These are phyloP conservation scores for Falco concolor DNA, from an alignment of 2,797 vertebrate species.

Conservation along the genomic window DNA sequence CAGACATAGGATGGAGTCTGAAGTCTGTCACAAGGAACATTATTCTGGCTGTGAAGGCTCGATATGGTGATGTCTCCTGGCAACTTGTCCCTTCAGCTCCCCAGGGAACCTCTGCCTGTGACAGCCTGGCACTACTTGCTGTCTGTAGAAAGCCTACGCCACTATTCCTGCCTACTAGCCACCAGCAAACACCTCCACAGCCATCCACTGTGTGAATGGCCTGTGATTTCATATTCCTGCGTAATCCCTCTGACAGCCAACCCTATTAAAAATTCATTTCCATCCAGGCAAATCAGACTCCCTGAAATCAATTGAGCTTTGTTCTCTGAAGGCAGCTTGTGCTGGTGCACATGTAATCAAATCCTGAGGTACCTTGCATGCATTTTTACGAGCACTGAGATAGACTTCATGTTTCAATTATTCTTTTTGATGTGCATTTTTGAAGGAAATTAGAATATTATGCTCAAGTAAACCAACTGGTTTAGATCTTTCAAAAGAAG, in stretches of 20 bases:
- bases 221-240: not conserved
- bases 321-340: constrained; percentile 13
- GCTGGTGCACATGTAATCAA: not conserved
- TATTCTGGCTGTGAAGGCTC: not conserved
- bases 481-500: not conserved
- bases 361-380: constrained; percentile 7
- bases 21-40: not conserved
- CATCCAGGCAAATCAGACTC: constrained; percentile 1
- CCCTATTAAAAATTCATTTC: constrained; percentile 47
- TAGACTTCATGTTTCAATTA: constrained; percentile 3
- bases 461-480: not conserved
- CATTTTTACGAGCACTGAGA: constrained; percentile 4
- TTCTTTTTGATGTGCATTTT: constrained; percentile 25
- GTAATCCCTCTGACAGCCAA: constrained; percentile 6
- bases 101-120: not conserved
- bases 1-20: not conserved
- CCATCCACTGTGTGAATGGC: not conserved
- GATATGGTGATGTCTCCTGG: not conserved
- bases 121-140: not conserved
- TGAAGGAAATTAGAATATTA: constrained; percentile 13
- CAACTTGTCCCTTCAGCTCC: not conserved
- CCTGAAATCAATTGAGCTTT: constrained; percentile 23
- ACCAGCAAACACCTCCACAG: not conserved
- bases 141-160: not conserved
- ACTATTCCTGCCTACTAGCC: not conserved